Conservation (phyloP, 2,888 invertebrate genomes). For the Nymphalis urticae region DNA sequence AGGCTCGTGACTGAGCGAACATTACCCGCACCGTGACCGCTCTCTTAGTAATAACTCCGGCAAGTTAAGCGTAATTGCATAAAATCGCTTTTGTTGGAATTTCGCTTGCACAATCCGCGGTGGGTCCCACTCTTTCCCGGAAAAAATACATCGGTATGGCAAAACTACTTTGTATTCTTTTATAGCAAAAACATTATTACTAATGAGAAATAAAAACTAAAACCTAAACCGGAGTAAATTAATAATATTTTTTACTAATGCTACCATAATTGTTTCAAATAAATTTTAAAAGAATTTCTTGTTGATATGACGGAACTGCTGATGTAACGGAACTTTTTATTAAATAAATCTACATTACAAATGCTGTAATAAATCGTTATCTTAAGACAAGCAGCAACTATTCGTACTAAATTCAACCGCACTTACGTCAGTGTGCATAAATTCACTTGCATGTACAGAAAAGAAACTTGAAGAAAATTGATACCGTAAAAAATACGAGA, state of each 20-base stretch:
- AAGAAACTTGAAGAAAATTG: conserved; percentile 30
- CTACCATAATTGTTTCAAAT: no score
- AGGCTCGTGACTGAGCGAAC: conserved; percentile 64
- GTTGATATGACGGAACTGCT: no score
- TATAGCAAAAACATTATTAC: neutral
- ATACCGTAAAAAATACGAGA: conserved; percentile 20
- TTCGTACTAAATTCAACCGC: conserved; percentile 35
- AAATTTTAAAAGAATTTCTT: no score
- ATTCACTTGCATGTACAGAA: conserved; percentile 26
- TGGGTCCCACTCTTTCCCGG: conserved; percentile 64
- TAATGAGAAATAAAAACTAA: neutral
- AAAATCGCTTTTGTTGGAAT: conserved; percentile 77
- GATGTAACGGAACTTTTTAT: no score
- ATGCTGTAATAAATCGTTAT: conserved; percentile 55
- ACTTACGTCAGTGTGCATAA: conserved; percentile 22
- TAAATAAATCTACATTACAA: no score
- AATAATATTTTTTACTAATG: no score
- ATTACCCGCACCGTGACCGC: conserved; percentile 58
- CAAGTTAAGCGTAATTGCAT: conserved; percentile 76
- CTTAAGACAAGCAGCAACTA: conserved; percentile 53
- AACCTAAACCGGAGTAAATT: no score
- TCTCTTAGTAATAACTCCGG: conserved; percentile 72
- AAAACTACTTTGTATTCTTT: neutral
- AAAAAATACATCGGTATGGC: conserved; percentile 47
- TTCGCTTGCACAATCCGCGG: conserved; percentile 68